Evolutionary conservation across 2,888 invertebrate genomes (phyloP).

Genomic region (Oeneis ivallda): DNA sequence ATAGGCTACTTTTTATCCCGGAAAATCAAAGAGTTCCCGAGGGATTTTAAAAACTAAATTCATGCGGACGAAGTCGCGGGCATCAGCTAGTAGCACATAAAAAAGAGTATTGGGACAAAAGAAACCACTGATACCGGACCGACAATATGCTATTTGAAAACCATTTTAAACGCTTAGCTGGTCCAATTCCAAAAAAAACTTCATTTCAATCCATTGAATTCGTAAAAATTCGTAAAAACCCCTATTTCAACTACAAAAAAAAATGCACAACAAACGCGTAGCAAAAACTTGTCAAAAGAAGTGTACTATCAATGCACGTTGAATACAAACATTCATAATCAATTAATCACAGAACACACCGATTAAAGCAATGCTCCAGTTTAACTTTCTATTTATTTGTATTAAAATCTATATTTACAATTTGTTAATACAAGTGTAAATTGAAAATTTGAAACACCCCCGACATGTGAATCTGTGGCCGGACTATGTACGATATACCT

Average conservation of each 20-base stretch:
- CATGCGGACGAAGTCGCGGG: no score
- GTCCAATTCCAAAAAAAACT: no score
- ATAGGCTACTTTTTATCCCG: no score
- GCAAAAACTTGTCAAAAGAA: conserved; percentile 27
- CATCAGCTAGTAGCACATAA: no score
- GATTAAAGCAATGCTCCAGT: background rate
- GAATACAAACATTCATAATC: conserved; percentile 20
- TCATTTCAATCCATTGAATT: conserved; percentile 24
- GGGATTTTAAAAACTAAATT: no score
- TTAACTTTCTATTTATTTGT: background rate
- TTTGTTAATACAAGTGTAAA: no score
- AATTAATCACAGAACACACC: background rate
- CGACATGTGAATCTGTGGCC: no score
- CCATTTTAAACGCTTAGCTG: conserved; percentile 31
- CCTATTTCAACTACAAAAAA: conserved; percentile 20
- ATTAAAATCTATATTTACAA: background rate
- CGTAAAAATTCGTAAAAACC: no score
- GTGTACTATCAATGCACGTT: conserved; percentile 21
- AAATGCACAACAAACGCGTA: conserved; percentile 3
- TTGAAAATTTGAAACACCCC: no score
- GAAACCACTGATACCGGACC: conserved; percentile 22
- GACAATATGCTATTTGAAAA: conserved; percentile 30
- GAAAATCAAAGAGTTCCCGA: no score
- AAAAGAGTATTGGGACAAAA: conserved; percentile 17
- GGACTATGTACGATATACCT: no score